Conservation (phyloP, 2,888 invertebrate genomes). For the Magallana nippona region DNA sequence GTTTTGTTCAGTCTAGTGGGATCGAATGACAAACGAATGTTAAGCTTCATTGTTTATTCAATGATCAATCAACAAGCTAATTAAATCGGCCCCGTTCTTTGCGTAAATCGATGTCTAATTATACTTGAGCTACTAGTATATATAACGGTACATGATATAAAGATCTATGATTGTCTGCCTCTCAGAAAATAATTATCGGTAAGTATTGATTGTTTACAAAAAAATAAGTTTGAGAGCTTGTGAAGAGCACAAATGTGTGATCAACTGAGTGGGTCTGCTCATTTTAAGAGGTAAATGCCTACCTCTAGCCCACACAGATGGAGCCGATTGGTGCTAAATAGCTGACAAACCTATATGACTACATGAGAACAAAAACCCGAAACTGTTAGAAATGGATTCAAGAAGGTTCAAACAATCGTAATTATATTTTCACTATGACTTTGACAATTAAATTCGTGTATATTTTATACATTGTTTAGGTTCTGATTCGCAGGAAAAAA, state of each 20-base stretch:
- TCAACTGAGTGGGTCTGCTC: background rate
- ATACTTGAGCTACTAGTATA: too few species aligned
- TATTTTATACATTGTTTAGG: too few species aligned
- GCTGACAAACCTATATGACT: background rate
- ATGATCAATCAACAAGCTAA: background rate
- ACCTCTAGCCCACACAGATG: background rate
- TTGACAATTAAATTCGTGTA: too few species aligned
- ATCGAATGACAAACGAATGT: constrained; percentile 1
- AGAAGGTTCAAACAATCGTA: background rate
- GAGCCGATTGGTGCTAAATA: background rate
- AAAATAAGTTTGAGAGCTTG: background rate
- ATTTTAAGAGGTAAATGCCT: background rate
- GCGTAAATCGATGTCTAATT: too few species aligned
- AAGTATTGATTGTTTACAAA: background rate
- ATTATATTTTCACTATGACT: too few species aligned
- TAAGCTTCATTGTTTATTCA: background rate
- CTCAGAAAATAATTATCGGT: background rate
- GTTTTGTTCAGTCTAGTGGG: background rate
- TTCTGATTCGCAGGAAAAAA: too few species aligned
- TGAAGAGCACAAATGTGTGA: too few species aligned
- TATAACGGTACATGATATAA: background rate
- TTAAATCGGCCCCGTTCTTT: background rate
- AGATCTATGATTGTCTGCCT: background rate
- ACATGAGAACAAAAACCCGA: background rate
- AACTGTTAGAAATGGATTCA: background rate